Base-by-base conservation (phyloP, 2,797 vertebrate genomes). In the Lepus oiostolus region DNA sequence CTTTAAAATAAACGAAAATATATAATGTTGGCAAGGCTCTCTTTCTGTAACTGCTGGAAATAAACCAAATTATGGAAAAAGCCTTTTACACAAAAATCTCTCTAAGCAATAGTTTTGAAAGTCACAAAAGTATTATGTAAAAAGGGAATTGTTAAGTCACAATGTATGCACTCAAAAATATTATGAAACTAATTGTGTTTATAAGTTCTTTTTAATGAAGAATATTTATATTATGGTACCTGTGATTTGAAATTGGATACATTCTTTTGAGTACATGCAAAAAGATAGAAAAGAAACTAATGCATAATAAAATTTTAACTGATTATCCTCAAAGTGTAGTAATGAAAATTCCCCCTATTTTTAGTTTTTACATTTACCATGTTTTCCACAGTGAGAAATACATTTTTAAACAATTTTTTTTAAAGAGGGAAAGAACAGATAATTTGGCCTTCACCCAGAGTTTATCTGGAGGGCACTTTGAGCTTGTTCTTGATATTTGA, bases 21-120 rank as follows among this genome's bases (percentile, higher is more conserved):
- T 80, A 85, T 21, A 68, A 2, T 80, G 30, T 89, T 80, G 35
- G 72, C 58, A 85, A 74, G 42, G 4, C 30, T 67, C 38, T n/a
- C 21, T 80, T 80, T 60, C 35, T 7, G 12, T n/a, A 85, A 47
- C 28, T 89, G 60, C 35, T 88, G n/a, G 89, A 92, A 95, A 85
- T 81, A 60, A 85, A 38, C 24, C 47, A 62, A 75, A 42, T 3
- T 38, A 72, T 75, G n/a, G 60, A 32, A 89, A 85, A 92, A 75
- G 21, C 26, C 12, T 62, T 85, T 75, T 93, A 22, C 21, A 70
- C 32, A 52, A 82, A 85, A 71, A 88, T 70, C 63, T 75, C 38
- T 76, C 58, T 42, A 76, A 85, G 38, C 68, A 52, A 87, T 60
- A 68, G 85, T n/a, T 89, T 85, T 82, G 24, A 80, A 94, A 94